These are phyloP conservation scores for Resseliella maxima DNA, from an alignment of 2,888 invertebrate species.

Conservation along the genomic window DNA sequence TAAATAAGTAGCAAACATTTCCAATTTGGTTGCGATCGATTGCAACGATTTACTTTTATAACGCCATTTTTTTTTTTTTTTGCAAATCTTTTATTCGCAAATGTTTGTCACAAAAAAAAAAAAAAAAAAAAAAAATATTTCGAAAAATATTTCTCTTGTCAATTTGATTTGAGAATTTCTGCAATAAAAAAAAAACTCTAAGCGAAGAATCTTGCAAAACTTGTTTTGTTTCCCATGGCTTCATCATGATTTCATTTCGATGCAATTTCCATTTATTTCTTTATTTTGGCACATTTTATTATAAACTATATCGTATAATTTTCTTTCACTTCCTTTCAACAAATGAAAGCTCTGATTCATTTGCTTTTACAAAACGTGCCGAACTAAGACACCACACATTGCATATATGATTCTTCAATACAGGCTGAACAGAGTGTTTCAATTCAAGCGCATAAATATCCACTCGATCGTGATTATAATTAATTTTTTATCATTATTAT, in stretches of 20 bases:
- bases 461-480: not conserved
- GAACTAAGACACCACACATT: not conserved
- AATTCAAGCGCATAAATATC: not conserved
- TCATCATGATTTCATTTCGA: not conserved
- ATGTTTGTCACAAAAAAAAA: no score
- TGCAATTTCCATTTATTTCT: not conserved
- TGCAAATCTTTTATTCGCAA: no score
- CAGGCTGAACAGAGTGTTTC: not conserved
- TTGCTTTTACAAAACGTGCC: not conserved
- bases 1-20: no score
- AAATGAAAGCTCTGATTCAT: not conserved
- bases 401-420: not conserved
- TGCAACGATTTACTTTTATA: no score
- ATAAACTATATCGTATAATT: not conserved
- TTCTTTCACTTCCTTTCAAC: not conserved
- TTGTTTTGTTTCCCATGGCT: not conserved
- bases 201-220: no score
- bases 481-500: constrained; percentile 1
- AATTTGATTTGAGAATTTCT: no score
- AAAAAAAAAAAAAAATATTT: no score
- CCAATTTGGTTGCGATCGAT: no score
- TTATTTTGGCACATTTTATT: not conserved
- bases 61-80: no score
- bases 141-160: no score
- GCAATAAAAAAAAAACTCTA: no score